Percentiles rank a stretch among this genome's conserved stretches.
Evolutionary conservation across 2,113 vertebrate genomes (phyloP).

Genomic region (Rhynchomys soricoides): DNA sequence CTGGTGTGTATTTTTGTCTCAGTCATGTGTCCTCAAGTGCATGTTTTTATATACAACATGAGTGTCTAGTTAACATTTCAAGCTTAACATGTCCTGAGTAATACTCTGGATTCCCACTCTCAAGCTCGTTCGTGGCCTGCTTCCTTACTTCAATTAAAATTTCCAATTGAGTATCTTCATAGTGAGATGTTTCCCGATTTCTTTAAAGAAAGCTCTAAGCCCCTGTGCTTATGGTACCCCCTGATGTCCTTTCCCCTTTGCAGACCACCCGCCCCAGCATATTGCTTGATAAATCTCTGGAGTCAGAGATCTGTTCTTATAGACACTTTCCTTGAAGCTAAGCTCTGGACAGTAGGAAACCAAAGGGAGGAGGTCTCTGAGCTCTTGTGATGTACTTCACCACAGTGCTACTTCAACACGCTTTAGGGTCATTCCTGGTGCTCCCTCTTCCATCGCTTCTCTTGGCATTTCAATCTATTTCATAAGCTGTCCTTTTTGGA

Average conservation of each 20-base stretch:
- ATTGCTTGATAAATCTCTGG: neutral
- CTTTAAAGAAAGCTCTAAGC: neutral
- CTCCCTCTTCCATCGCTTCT: neutral
- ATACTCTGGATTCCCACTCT: neutral
- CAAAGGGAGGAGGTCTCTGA: neutral
- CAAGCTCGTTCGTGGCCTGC: neutral
- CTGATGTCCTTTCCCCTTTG: neutral
- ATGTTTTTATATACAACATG: neutral
- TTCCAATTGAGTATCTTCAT: neutral
- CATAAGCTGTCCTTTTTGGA: neutral
- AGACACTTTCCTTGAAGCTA: neutral
- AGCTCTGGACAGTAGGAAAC: neutral
- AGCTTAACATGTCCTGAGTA: neutral
- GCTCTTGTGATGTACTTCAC: neutral
- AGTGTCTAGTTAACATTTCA: neutral
- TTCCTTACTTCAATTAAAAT: neutral
- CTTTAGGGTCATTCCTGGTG: neutral
- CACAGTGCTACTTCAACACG: neutral
- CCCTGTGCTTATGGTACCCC: neutral
- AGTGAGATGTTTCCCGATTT: neutral
- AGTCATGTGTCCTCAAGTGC: neutral
- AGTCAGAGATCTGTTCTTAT: neutral
- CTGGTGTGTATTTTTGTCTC: conserved; percentile 8
- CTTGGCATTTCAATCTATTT: neutral
- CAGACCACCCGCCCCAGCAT: neutral